phyloP scores from a whole-genome alignment of 2,797 vertebrate species.

The Rhodeus uyekii region DNA sequence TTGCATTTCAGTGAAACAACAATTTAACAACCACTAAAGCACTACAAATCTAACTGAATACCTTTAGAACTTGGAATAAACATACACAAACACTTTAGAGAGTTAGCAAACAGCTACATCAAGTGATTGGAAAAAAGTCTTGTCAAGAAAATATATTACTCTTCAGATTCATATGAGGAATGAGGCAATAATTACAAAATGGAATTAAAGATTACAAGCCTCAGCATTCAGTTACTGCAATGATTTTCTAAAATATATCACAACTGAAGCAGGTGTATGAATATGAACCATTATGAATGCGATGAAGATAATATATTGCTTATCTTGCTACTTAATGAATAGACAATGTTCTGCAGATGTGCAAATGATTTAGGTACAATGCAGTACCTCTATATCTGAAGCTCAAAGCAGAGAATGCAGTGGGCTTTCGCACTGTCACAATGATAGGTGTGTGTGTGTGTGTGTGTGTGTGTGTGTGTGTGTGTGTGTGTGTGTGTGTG shows the following conservation, averaged over 20 bases:
- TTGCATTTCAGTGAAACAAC: background rate
- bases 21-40: background rate
- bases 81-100: background rate
- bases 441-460: background rate
- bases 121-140: background rate
- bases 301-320: background rate
- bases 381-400: background rate
- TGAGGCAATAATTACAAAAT: background rate
- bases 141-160: background rate
- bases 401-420: background rate
- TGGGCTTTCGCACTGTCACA: conserved; percentile 4
- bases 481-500: too few relatives aligned
- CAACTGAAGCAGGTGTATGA: background rate
- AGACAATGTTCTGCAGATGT: conserved; percentile 20
- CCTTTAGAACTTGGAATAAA: background rate
- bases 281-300: background rate
- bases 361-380: conserved; percentile 23
- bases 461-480: background rate
- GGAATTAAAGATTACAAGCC: conserved; percentile 9
- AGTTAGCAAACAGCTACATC: background rate
- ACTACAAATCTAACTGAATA: background rate
- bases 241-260: background rate
- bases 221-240: background rate
- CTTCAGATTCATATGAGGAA: background rate
- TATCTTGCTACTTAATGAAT: background rate